Base-by-base conservation (phyloP, 1,140 invertebrate genomes). In the Sycophila sp. region DNA sequence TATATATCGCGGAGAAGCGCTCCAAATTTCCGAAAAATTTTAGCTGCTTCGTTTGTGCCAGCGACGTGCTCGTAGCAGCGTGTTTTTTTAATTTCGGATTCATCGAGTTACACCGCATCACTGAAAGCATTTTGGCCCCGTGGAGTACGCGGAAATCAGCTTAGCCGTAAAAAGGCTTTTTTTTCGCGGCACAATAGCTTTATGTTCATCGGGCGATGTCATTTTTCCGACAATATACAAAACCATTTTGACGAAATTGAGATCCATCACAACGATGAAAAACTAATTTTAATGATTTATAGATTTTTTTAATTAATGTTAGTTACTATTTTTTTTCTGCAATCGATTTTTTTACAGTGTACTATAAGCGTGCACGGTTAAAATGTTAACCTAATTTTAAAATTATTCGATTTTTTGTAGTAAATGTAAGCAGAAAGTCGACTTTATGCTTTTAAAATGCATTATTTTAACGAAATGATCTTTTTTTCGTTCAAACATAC, bases 111-210 rank as follows among this genome's bases (percentile, higher is more conserved):
- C 49, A 42, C 10, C 38, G 38, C 55, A 55, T 32, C 38, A 59
- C 49, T 68, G 56, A 60, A 68, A 67, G 65, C 53, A 58, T 49
- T 32, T 67, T 19, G 26, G 28, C 4, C 17, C 22, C 22, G 26
- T 38, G 26, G 24, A 38, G 22, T 15, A 45, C 22, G 38, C 42
- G 34, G 56, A 63, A 69, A 69, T 69, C 17, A 55, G 28, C 36
- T 69, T 69, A 38, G 8, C 28, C 47, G 47, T 55, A 28, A 63
- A 69, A 69, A 45, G 58, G 58, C 45, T 45, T 34, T n/a, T n/a
- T 62, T 47, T 55, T 63, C 38, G 11, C 2, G 8, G 32, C 19
- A 51, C 26, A 51, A 60, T 60, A 22, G 45, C 32, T 69, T 60
- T 59, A 49, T 34, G 51, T 22, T 62, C 34, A 69, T 60, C 24